A percentile compares a stretch with the other conserved stretches of the same genome.
Evolutionary conservation across 2,888 invertebrate species (phyloP).

Genomic region (Aphodius granarius): DNA sequence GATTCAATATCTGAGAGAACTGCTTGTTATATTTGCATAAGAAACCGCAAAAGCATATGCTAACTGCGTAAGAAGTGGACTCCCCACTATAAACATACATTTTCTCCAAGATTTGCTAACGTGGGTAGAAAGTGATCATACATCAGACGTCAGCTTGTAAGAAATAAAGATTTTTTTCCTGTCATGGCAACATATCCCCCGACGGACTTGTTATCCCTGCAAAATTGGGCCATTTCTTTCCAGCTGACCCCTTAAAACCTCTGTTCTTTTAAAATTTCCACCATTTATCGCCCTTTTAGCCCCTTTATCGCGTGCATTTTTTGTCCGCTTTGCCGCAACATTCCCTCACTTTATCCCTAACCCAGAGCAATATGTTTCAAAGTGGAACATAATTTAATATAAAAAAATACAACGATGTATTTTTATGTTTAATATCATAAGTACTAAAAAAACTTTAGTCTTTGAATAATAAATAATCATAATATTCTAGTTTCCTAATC

Average conservation of each 20-base stretch:
- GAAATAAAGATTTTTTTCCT: slow-evolving; percentile 5
- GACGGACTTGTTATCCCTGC: slow-evolving; percentile 13
- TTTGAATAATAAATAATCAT: no score
- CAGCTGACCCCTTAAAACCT: background rate
- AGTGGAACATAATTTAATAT: background rate
- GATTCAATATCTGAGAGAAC: background rate
- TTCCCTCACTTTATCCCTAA: background rate
- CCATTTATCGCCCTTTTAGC: slow-evolving; percentile 15
- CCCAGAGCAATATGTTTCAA: background rate
- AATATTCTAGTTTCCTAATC: background rate
- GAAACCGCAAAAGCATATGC: background rate
- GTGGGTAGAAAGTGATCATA: background rate
- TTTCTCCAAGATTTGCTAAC: background rate
- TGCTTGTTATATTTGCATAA: background rate
- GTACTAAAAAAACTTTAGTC: no score
- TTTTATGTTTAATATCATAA: no score
- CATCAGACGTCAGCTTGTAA: slow-evolving; percentile 4
- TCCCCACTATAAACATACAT: background rate
- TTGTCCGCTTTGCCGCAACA: background rate
- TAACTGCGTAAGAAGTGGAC: background rate
- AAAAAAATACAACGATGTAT: background rate
- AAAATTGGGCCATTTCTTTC: slow-evolving; percentile 11
- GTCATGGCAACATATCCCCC: slow-evolving; percentile 10
- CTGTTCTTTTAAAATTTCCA: slow-evolving; percentile 9
- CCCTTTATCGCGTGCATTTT: slow-evolving; percentile 10